Conservation (phyloP, 2,113 vertebrate genomes). For the Panthera leo region DNA sequence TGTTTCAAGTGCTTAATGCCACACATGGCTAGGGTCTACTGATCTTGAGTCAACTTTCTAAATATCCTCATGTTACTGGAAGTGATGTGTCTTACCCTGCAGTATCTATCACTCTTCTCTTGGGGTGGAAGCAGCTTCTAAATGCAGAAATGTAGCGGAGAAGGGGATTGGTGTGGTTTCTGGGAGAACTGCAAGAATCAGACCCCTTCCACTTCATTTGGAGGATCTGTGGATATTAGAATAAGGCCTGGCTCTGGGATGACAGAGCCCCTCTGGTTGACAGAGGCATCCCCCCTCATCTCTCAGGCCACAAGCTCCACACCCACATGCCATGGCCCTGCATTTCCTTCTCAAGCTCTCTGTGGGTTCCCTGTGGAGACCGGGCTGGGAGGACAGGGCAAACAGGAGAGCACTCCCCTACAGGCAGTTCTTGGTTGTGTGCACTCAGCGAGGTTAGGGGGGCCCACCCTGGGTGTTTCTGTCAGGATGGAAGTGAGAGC, state of each 20-base stretch:
- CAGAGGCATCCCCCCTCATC: rapidly evolving
- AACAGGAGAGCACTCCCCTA: background rate
- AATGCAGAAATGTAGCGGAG: background rate
- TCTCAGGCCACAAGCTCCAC: background rate
- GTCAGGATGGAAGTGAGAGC: background rate
- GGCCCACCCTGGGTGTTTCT: background rate
- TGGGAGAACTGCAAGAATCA: background rate
- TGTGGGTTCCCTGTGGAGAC: background rate
- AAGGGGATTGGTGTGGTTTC: background rate
- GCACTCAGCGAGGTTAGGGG: background rate
- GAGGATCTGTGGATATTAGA: background rate
- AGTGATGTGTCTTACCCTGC: background rate
- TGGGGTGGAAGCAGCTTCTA: background rate
- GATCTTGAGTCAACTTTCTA: background rate
- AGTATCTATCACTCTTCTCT: background rate
- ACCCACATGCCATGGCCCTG: rapidly evolving
- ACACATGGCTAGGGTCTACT: background rate
- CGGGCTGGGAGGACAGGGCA: background rate
- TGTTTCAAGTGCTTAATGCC: background rate
- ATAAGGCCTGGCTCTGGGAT: background rate
- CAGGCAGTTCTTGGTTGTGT: background rate
- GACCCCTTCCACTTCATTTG: background rate
- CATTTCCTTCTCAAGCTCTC: background rate
- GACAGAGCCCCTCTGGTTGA: background rate
- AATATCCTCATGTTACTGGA: background rate